Evolutionary conservation across 2,113 vertebrate species (phyloP).

Genomic region (Platysteira castanea): DNA sequence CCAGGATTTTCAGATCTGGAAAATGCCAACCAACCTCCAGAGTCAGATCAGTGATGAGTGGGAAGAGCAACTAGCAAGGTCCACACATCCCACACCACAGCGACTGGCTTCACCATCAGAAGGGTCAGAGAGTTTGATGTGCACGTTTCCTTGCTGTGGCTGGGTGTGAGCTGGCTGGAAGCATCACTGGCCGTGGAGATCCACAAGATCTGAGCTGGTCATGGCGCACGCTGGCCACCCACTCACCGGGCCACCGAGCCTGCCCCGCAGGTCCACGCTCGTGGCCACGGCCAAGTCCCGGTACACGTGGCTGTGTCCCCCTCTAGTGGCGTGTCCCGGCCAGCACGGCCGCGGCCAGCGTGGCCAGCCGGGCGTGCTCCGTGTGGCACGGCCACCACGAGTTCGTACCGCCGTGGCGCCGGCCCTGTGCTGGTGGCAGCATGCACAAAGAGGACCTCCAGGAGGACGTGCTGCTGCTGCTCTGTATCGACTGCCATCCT

Average conservation of each 20-base stretch:
- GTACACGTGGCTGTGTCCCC: conserved; percentile 47
- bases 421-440: neutral
- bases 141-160: accelerated
- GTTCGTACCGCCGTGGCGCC: accelerated
- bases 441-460: neutral
- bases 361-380: accelerated
- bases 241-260: neutral
- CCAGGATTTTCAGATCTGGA: neutral
- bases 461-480: neutral
- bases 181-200: accelerated
- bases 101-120: neutral
- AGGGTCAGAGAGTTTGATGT: accelerated
- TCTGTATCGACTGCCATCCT: accelerated
- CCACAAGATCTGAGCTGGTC: accelerated
- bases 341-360: neutral
- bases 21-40: neutral
- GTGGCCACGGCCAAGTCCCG: neutral
- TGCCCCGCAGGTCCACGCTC: neutral
- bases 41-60: accelerated
- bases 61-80: neutral
- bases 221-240: accelerated
- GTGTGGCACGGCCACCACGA: accelerated
- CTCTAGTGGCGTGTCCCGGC: conserved; percentile 50
- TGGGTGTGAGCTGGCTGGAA: neutral
- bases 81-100: neutral